Conservation (phyloP, 2,888 invertebrate species). For the Protodeltote pygarga region DNA sequence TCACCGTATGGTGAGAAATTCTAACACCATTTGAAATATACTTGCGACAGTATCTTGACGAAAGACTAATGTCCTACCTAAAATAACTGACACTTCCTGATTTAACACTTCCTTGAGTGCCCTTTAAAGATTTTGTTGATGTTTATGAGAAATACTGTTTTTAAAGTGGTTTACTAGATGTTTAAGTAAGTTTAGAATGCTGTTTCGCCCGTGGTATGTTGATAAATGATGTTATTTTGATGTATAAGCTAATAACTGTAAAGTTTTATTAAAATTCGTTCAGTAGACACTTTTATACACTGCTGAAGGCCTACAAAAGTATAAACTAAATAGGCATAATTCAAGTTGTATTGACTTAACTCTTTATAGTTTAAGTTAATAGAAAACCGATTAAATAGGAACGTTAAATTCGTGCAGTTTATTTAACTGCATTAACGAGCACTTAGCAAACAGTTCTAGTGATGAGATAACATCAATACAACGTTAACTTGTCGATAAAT, state of each 20-base stretch:
- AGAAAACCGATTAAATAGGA: not conserved
- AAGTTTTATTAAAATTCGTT: no score
- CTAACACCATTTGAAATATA: conserved; percentile 23
- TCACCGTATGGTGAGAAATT: conserved; percentile 36
- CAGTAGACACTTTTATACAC: no score
- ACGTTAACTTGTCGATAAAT: conserved; percentile 15
- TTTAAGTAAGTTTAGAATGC: no score
- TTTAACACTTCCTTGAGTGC: conserved; percentile 40
- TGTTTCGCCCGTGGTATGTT: no score
- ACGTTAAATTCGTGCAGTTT: conserved; percentile 4
- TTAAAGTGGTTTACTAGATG: no score
- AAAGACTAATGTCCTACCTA: conserved; percentile 47
- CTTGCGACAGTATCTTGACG: conserved; percentile 30
- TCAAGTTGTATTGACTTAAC: no score
- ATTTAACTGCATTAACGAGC: not conserved
- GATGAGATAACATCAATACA: conserved; percentile 31
- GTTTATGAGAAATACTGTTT: not conserved
- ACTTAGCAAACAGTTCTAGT: conserved; percentile 19
- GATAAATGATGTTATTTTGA: no score
- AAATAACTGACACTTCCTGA: conserved; percentile 45
- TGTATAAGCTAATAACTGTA: no score
- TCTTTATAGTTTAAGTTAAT: no score
- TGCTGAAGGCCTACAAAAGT: no score
- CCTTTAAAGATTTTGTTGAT: conserved; percentile 6
- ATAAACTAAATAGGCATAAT: no score